Evolutionary conservation across 2,888 invertebrate genomes (phyloP), one percentile per base, ranked within the genome.

Genomic region (Deilephila elpenor): DNA sequence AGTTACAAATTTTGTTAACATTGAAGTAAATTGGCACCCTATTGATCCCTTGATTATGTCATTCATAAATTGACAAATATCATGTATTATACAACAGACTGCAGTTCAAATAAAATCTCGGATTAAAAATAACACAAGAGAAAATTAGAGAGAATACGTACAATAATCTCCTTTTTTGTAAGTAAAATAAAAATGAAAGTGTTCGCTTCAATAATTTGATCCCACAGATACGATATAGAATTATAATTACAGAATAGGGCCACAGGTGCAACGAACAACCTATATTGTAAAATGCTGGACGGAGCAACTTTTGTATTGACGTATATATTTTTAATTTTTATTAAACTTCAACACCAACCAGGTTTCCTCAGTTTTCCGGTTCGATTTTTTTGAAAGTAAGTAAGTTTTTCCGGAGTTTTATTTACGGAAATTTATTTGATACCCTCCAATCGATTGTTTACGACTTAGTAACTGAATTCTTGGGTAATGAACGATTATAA

Each of bases 231-330:
- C 34, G n/a, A 37, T 62, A 19, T 2, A 17, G 1, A 17, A 29
- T 67, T 67, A 37, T 44, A 67, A 44, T 67, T 59, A 44, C 76
- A 80, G 82, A 80, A 81, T 80, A 81, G 59, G 53, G 74, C 0
- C 72, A 14, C 76, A 76, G 80, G 82, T 80, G 74, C 44, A n/a
- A 56, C 56, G 56, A 77, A 74, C 25, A 44, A 67, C 51, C 67
- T 67, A 67, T 67, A 67, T 67, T 67, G 73, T 76, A 71, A 74
- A 80, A 73, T 72, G 74, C 74, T 62, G 34, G 25, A 70, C 56
- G 59, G 74, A 71, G 74, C 75, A 78, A 79, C 80, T 82, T 77
- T 75, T 74, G 77, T 79, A 75, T 77, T 75, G 77, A 71, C 76
- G 75, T 70, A 77, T 75, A 76, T 74, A 67, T 32, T 62, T 71